phyloP scores from a whole-genome alignment of 1,140 invertebrate genomes.

The Nixonia krombeini region DNA sequence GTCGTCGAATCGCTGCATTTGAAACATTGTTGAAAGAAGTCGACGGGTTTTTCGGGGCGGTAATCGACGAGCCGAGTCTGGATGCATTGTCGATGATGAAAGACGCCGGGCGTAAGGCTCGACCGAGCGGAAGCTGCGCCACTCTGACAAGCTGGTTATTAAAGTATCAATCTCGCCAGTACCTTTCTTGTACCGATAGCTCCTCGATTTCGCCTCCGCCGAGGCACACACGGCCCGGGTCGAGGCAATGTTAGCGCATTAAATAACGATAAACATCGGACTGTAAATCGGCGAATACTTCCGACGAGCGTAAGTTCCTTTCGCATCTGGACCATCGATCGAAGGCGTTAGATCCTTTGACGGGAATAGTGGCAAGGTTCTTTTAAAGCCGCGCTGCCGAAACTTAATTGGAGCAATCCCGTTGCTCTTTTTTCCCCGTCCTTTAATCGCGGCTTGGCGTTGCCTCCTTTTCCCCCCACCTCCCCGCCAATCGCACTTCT shows the following conservation, averaged over 20 bases:
- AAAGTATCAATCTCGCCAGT: too few relatives aligned
- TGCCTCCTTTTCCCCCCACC: background rate
- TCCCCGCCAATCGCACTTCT: constrained; percentile 20
- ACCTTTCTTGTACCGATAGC: too few relatives aligned
- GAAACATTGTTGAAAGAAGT: constrained; percentile 11
- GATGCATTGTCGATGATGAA: background rate
- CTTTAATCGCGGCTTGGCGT: constrained; percentile 14
- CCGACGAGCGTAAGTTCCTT: too few relatives aligned
- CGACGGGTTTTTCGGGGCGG: constrained; percentile 4
- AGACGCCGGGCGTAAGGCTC: background rate
- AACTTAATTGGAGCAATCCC: constrained; percentile 10
- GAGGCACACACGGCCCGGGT: too few relatives aligned
- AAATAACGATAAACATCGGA: too few relatives aligned
- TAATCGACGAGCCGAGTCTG: constrained; percentile 2
- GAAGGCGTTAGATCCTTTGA: background rate
- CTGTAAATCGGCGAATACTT: too few relatives aligned
- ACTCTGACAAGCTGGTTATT: background rate
- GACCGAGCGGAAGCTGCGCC: constrained; percentile 2
- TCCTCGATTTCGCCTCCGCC: too few relatives aligned
- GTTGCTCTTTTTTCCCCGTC: constrained; percentile 18
- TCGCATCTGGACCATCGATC: too few relatives aligned
- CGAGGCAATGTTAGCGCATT: too few relatives aligned
- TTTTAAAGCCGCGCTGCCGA: background rate
- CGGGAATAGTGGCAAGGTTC: background rate
- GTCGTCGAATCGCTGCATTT: constrained; percentile 6